Base-by-base conservation (phyloP, 2,113 vertebrate genomes). In the Polyodon spathula region DNA sequence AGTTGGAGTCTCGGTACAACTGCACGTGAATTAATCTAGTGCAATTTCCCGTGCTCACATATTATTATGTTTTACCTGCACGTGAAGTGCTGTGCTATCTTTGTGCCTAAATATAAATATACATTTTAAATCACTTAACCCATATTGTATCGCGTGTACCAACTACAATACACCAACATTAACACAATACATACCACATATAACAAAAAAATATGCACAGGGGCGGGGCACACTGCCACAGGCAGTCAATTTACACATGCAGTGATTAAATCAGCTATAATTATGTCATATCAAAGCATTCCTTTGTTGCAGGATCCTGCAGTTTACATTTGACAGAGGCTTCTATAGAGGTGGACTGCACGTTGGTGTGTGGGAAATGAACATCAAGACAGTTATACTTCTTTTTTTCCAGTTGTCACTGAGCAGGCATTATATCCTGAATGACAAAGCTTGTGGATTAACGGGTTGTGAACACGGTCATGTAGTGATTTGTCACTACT, bases 401-500 rank as follows among this genome's bases (percentile, higher is more conserved):
- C 10, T 50, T 50, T 50, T 50, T 50, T 50, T 50, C 11, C 46
- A 50, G 46, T 50, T 50, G 46, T 50, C 46, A 50, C 46, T 50
- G 46, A 50, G n/a, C 46, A 50, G n/a, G 46, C 10, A 50, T 50
- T 50, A 50, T 50, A 50, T n/a, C 46, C 46, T 50, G 46, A 50
- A 50, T 50, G 46, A 4, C 46, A 50, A 50, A 3, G 11, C 46
- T 50, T 50, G 46, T 50, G 46, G 46, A 50, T 50, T 50, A 50
- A 50, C n/a, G 46, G 46, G 11, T 11, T 50, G 46, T 50, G 46
- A 50, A 50, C 11, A 50, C 46, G 46, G 7, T 50, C n/a, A 14
- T 50, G 46, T 50, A 50, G 11, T 50, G 46, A 50, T 50, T 50
- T 50, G 46, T 50, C 46, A 50, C 46, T 50, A 50, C 46, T 50